Percentiles rank a stretch among this genome's conserved stretches.
Evolutionary conservation across 2,113 vertebrate genomes (phyloP).

Genomic region (Tonatia bakeri): DNA sequence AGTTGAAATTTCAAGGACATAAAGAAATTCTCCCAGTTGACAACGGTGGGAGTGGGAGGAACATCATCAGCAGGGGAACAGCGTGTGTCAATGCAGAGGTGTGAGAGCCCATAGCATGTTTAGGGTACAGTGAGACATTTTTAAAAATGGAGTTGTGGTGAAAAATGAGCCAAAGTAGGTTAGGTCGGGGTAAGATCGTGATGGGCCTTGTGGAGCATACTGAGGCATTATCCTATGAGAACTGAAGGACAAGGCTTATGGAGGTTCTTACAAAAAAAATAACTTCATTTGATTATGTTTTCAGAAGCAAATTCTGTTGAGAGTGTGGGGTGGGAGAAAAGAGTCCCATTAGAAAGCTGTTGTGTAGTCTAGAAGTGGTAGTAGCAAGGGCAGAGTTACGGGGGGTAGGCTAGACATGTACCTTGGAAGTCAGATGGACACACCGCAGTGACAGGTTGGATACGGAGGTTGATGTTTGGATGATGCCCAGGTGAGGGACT

Average conservation of each 20-base stretch:
- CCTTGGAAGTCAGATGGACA: background rate
- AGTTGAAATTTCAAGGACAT: background rate
- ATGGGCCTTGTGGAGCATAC: background rate
- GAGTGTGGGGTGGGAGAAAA: background rate
- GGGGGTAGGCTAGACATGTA: background rate
- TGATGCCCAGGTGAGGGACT: background rate
- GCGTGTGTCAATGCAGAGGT: background rate
- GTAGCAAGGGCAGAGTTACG: background rate
- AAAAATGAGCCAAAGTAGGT: background rate
- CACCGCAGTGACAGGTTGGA: background rate
- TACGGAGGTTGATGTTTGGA: background rate
- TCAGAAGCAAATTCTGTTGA: slow-evolving; percentile 15
- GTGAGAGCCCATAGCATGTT: background rate
- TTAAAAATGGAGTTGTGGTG: background rate
- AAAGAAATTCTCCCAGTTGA: background rate
- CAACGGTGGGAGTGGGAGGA: background rate
- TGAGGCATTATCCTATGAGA: background rate
- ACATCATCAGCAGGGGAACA: background rate
- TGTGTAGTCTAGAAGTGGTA: background rate
- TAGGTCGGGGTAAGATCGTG: background rate
- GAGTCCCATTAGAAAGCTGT: background rate
- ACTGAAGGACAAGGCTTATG: background rate
- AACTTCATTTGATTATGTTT: slow-evolving; percentile 13
- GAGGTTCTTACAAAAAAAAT: slow-evolving; percentile 3
- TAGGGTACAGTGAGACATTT: background rate